Evolutionary conservation across 2,888 invertebrate species (phyloP).

Genomic region (Torymus aiolomorphi): DNA sequence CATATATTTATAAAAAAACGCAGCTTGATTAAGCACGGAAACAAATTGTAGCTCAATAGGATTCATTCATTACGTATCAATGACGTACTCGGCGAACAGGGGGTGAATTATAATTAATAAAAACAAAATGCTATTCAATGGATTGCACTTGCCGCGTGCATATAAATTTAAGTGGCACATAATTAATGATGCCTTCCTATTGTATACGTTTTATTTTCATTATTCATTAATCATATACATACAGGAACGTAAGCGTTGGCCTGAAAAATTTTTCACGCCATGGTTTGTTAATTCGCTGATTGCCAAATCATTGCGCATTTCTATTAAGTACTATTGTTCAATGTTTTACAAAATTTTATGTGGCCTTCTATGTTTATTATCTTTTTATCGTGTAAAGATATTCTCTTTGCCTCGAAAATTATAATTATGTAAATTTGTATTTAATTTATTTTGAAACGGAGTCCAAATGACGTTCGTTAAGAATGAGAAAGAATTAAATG

Average conservation of each 20-base stretch:
- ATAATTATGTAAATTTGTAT: too few species aligned
- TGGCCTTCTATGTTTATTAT: too few species aligned
- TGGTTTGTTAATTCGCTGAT: neutral
- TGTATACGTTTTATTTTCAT: constrained; percentile 44
- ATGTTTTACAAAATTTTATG: too few species aligned
- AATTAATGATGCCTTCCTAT: constrained; percentile 33
- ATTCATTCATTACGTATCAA: neutral
- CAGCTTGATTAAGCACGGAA: neutral
- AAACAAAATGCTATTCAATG: constrained; percentile 9
- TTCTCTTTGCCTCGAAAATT: too few species aligned
- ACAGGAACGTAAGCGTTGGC: constrained; percentile 16
- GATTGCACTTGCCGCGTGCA: constrained; percentile 23
- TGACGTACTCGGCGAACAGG: neutral
- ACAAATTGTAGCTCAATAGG: constrained; percentile 6
- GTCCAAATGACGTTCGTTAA: too few species aligned
- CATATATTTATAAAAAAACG: too few species aligned
- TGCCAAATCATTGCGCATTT: neutral
- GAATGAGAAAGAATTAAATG: too few species aligned
- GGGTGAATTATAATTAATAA: constrained; percentile 32
- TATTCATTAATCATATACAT: constrained; percentile 25
- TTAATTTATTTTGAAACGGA: too few species aligned
- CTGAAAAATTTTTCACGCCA: constrained; percentile 11
- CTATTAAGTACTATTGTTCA: neutral
- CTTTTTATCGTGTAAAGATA: too few species aligned
- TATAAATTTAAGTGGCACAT: constrained; percentile 32